phyloP scores from a whole-genome alignment of 2,113 vertebrate genomes.

The Brevimyrus niger region DNA sequence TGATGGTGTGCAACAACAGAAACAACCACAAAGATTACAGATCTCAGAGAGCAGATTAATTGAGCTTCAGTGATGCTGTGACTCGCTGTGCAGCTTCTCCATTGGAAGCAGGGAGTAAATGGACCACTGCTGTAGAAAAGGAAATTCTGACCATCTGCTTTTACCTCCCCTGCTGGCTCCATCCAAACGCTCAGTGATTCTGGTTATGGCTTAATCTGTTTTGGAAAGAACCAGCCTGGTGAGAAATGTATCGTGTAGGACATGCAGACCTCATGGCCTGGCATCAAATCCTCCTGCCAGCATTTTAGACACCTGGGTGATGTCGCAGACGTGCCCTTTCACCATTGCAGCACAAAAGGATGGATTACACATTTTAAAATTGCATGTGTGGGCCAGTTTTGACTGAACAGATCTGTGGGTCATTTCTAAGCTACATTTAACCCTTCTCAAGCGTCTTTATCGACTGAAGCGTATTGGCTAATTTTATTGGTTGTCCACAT shows the following conservation, averaged over 20 bases:
- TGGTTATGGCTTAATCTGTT: constrained; percentile 1
- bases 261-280: background rate
- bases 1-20: background rate
- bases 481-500: background rate
- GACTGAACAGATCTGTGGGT: background rate
- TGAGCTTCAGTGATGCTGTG: background rate
- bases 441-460: background rate
- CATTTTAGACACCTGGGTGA: background rate
- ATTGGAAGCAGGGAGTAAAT: background rate
- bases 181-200: background rate
- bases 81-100: background rate
- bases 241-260: background rate
- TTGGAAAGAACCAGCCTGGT: background rate
- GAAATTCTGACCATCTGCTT: background rate
- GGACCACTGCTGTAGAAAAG: background rate
- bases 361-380: background rate
- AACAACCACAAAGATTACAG: background rate
- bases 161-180: too few relatives aligned
- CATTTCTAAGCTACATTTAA: background rate
- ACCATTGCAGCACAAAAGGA: background rate
- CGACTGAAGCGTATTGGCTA: background rate
- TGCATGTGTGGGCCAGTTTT: background rate
- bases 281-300: background rate
- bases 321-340: background rate
- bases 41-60: background rate